Percentiles rank a stretch among this genome's conserved stretches.
Conservation (phyloP, 2,888 invertebrate species). For the Lepetodrilus schrolli region DNA sequence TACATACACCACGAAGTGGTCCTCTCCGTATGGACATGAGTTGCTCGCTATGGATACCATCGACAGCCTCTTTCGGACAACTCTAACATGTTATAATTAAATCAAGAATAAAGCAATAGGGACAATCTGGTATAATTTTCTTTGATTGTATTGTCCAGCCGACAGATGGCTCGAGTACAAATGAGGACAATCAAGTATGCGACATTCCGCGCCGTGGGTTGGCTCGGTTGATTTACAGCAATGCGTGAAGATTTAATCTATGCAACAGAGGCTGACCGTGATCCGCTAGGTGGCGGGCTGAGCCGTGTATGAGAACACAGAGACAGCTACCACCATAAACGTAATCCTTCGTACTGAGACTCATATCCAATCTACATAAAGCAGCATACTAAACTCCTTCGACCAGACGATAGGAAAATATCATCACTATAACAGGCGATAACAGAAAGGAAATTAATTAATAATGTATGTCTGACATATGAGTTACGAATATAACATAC, state of each 20-base stretch:
- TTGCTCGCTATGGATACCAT: too few species aligned
- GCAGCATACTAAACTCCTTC: background rate
- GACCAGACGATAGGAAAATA: background rate
- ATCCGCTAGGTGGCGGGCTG: background rate
- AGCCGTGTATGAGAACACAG: background rate
- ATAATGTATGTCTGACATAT: background rate
- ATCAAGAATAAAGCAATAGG: background rate
- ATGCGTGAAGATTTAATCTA: background rate
- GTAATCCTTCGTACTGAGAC: background rate
- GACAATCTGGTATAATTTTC: background rate
- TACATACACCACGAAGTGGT: too few species aligned
- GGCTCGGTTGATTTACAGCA: background rate
- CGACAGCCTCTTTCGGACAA: too few species aligned
- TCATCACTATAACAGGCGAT: background rate
- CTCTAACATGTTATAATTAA: too few species aligned
- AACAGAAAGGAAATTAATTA: too few species aligned
- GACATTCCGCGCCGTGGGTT: background rate
- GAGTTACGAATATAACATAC: too few species aligned
- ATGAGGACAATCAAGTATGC: constrained; percentile 2
- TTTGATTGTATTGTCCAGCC: background rate
- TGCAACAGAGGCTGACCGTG: background rate
- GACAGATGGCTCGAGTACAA: constrained; percentile 12
- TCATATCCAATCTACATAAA: background rate
- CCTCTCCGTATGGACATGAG: too few species aligned
- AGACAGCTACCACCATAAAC: background rate